phyloP scores from a whole-genome alignment of 2,797 vertebrate species.

The Ateles fusciceps region DNA sequence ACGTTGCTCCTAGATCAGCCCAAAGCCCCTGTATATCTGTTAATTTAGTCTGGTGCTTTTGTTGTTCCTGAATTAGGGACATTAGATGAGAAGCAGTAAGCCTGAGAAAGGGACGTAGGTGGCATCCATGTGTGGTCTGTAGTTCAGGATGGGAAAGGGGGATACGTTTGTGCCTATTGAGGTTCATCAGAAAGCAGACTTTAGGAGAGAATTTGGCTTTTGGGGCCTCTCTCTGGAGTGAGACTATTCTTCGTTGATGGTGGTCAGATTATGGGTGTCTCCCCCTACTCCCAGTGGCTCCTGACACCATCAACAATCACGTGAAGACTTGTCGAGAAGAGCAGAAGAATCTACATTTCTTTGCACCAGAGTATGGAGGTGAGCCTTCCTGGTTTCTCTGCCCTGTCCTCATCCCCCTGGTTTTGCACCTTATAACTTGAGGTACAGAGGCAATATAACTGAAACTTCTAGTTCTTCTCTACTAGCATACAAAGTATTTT shows the following conservation, averaged over 20 bases:
- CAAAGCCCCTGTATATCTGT: not conserved
- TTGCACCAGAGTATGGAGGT: constrained; percentile 98
- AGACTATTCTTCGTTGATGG: constrained; percentile 33
- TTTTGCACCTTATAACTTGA: not conserved
- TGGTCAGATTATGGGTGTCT: constrained; percentile 64
- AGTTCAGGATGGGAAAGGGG: not conserved
- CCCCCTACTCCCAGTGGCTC: constrained; percentile 90
- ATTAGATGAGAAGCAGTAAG: not conserved
- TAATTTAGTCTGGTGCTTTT: not conserved
- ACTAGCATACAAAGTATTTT: not conserved
- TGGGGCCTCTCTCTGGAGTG: constrained; percentile 60
- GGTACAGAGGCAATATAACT: not conserved
- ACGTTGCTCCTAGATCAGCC: not conserved
- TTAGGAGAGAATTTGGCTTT: constrained; percentile 45
- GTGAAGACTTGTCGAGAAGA: constrained; percentile 97
- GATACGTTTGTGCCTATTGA: constrained; percentile 2
- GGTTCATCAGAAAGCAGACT: constrained; percentile 37
- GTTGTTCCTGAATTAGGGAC: not conserved
- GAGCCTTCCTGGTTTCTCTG: constrained; percentile 42
- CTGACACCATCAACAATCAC: constrained; percentile 97
- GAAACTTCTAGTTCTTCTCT: not conserved
- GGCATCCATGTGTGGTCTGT: not conserved
- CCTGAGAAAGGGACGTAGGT: constrained; percentile 20
- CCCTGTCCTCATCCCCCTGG: not conserved
- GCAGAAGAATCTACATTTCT: constrained; percentile 97